These are phyloP conservation scores for Troides oblongomaculatus DNA, from an alignment of 2,888 invertebrate genomes.

Conservation along the genomic window DNA sequence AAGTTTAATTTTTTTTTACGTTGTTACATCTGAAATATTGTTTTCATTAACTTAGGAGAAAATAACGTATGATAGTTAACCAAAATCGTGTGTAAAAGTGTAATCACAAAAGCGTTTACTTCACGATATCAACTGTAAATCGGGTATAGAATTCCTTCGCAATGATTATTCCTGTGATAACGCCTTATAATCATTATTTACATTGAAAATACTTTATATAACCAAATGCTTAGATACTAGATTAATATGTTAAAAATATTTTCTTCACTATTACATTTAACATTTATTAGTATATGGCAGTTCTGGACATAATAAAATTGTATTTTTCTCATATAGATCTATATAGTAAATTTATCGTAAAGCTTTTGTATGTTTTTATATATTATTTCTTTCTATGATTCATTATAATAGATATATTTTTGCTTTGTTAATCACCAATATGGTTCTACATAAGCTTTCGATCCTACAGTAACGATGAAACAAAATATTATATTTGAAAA, in stretches of 20 bases:
- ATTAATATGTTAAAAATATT: not conserved
- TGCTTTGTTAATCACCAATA: no score
- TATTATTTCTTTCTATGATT: no score
- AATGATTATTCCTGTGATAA: slow-evolving; percentile 67
- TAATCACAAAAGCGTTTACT: slow-evolving; percentile 9
- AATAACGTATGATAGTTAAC: not conserved
- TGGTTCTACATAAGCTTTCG: no score
- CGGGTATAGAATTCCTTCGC: slow-evolving; percentile 46
- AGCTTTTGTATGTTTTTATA: no score
- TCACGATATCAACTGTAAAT: slow-evolving; percentile 34
- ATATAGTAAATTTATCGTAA: not conserved
- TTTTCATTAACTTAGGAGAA: not conserved
- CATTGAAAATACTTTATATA: slow-evolving; percentile 25
- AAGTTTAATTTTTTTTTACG: not conserved
- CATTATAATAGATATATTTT: no score
- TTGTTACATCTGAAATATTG: not conserved
- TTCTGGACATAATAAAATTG: not conserved
- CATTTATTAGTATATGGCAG: not conserved
- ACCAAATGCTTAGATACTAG: slow-evolving; percentile 5
- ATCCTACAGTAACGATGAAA: no score
- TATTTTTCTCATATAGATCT: not conserved
- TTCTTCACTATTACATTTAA: not conserved
- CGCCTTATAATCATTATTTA: slow-evolving; percentile 40
- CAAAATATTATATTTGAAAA: no score
- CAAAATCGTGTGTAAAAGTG: not conserved